A percentile compares a stretch with the other conserved stretches of the same genome.
Evolutionary conservation across 2,113 vertebrate species (phyloP).

Genomic region (Pantherophis guttatus): DNA sequence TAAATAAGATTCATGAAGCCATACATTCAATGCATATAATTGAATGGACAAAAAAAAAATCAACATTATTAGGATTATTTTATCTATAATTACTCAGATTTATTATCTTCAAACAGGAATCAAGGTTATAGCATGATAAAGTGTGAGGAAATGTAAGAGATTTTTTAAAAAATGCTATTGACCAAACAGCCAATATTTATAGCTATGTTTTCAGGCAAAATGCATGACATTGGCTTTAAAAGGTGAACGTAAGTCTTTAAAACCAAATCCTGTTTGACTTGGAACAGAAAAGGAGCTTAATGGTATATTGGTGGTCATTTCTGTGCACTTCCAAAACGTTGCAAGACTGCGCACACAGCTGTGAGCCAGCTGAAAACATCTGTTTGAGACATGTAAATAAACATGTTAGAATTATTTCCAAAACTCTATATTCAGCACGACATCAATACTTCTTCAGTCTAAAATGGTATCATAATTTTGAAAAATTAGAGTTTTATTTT

Average conservation of each 20-base stretch:
- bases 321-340: constrained; percentile 29
- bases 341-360: constrained; percentile 58
- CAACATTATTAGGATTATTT: background rate
- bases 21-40: background rate
- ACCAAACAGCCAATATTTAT: constrained; percentile 44
- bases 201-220: constrained; percentile 41
- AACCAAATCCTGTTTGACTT: constrained; percentile 51
- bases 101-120: background rate
- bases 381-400: constrained; percentile 52
- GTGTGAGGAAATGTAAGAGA: background rate
- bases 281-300: constrained; percentile 47
- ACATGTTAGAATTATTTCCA: constrained; percentile 50
- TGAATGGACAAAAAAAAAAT: background rate
- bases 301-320: constrained; percentile 4
- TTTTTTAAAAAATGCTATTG: constrained; percentile 1
- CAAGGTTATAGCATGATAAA: background rate
- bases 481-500: constrained; percentile 22
- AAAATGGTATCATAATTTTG: constrained; percentile 35
- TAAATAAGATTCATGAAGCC: background rate
- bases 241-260: constrained; percentile 34
- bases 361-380: constrained; percentile 58
- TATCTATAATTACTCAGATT: background rate
- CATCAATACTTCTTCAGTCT: constrained; percentile 42
- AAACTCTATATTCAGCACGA: constrained; percentile 18
- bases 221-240: constrained; percentile 24